Conservation (phyloP, 1,140 invertebrate genomes). For the Drosophila pectinifera region DNA sequence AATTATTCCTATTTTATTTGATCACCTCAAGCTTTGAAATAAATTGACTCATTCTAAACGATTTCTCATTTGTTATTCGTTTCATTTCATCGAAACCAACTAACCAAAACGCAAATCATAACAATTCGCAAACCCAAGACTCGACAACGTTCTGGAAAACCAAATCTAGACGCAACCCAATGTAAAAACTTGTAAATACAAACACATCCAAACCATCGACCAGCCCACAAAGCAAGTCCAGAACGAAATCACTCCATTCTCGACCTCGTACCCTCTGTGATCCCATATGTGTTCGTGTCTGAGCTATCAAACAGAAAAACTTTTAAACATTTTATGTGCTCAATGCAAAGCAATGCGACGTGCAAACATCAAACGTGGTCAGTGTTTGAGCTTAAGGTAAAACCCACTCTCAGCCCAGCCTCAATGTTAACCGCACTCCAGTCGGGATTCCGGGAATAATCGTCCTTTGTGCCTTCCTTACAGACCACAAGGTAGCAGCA, state of each 20-base stretch:
- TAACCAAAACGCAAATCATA: conserved; percentile 48
- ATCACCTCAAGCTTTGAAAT: neutral
- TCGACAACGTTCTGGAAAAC: conserved; percentile 51
- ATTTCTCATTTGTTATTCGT: conserved; percentile 67
- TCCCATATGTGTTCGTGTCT: conserved; percentile 73
- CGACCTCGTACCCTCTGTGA: conserved; percentile 26
- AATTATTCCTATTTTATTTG: conserved; percentile 3
- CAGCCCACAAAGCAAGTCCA: conserved; percentile 14
- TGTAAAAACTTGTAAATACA: conserved; percentile 52
- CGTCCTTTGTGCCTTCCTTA: conserved; percentile 30
- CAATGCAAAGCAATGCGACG: conserved; percentile 83
- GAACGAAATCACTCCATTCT: conserved; percentile 33
- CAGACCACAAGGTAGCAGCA: conserved; percentile 93
- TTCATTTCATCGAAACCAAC: conserved; percentile 58
- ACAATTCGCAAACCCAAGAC: conserved; percentile 48
- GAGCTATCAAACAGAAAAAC: conserved; percentile 62
- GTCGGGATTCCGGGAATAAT: neutral
- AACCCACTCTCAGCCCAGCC: conserved; percentile 27
- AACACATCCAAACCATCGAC: conserved; percentile 35
- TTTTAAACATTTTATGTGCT: conserved; percentile 72
- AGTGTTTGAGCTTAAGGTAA: conserved; percentile 84
- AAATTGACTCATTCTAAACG: conserved; percentile 48
- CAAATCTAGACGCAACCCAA: neutral
- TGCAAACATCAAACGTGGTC: conserved; percentile 81
- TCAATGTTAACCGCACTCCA: conserved; percentile 14